Conservation (phyloP, 2,113 vertebrate species). For the Panurus biarmicus region DNA sequence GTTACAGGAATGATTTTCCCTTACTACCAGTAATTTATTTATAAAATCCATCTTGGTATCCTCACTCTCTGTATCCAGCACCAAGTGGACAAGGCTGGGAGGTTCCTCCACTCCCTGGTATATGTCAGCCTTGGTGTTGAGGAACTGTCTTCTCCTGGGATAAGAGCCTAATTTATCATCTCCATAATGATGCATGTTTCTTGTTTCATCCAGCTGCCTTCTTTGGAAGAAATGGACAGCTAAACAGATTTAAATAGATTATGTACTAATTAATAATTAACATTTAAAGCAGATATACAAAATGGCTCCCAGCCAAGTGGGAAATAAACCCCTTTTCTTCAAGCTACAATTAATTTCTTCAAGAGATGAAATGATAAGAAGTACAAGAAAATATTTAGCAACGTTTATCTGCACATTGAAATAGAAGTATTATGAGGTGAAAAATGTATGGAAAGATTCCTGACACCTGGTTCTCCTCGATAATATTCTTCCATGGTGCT, state of each 20-base stretch:
- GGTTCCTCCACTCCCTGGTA: background rate
- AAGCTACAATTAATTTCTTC: constrained; percentile 18
- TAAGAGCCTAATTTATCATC: constrained; percentile 18
- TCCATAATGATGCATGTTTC: background rate
- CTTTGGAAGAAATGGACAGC: background rate
- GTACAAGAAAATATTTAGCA: background rate
- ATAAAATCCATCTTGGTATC: background rate
- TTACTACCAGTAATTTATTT: background rate
- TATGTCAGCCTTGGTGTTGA: background rate
- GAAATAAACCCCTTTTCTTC: constrained; percentile 7
- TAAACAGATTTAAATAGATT: constrained; percentile 30
- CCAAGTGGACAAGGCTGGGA: background rate
- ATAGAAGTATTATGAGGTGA: background rate
- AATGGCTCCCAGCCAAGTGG: constrained; percentile 10
- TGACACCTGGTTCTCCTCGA: background rate
- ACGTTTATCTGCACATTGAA: background rate
- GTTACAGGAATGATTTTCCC: background rate
- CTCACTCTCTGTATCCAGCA: background rate
- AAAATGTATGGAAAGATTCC: background rate
- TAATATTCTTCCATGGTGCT: background rate
- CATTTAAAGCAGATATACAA: constrained; percentile 27
- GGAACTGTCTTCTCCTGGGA: background rate
- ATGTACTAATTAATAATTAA: constrained; percentile 46
- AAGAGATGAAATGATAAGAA: constrained; percentile 9
- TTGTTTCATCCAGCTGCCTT: constrained; percentile 7